Evolutionary conservation across 2,113 vertebrate species (phyloP).

Genomic region (Symphodus melops): DNA sequence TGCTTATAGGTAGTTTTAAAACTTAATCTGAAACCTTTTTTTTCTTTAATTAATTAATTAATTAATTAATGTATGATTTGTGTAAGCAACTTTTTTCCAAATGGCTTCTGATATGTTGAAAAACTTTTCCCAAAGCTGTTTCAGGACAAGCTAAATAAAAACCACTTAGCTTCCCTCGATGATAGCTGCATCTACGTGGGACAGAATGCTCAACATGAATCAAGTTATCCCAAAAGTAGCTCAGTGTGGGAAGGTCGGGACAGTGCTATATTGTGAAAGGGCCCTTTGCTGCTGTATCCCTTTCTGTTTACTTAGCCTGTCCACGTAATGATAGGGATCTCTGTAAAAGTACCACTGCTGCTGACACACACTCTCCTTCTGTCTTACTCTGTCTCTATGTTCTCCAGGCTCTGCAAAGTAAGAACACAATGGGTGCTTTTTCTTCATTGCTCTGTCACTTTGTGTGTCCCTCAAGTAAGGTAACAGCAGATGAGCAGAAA

Average conservation of each 20-base stretch:
- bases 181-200: slow-evolving; percentile 7
- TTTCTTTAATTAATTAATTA: no score
- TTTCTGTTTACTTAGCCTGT: slow-evolving; percentile 59
- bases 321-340: slow-evolving; percentile 69
- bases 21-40: no score
- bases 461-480: slow-evolving; percentile 4
- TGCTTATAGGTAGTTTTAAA: no score
- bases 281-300: slow-evolving; percentile 34
- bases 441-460: not conserved
- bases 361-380: slow-evolving; percentile 39
- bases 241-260: slow-evolving; percentile 31
- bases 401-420: slow-evolving; percentile 20
- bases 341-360: slow-evolving; percentile 47
- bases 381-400: slow-evolving; percentile 24
- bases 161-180: no score
- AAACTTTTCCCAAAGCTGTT: no score
- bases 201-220: slow-evolving; percentile 30
- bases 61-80: no score
- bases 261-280: slow-evolving; percentile 47
- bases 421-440: slow-evolving; percentile 29
- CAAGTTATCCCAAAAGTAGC: slow-evolving; percentile 58
- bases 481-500: not conserved
- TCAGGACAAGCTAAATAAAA: no score
- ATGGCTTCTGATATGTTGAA: no score
- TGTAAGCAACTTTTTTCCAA: no score